These are phyloP conservation scores for Drosophila parabipectinata DNA, from an alignment of 1,140 invertebrate species.

Conservation along the genomic window DNA sequence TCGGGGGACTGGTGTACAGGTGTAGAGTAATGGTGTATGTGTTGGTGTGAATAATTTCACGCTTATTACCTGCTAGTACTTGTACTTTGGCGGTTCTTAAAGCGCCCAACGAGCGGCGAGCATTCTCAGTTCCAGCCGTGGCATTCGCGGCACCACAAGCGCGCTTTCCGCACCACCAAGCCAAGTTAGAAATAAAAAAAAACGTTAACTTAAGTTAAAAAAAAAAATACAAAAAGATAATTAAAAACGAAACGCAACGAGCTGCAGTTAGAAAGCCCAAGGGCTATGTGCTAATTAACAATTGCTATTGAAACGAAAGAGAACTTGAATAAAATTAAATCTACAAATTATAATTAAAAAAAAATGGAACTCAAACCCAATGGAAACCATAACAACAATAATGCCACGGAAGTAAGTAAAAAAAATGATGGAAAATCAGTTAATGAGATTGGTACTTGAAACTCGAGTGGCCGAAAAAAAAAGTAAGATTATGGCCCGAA, in stretches of 20 bases:
- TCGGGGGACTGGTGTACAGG: background rate
- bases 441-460: conserved; percentile 27
- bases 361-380: conserved; percentile 5
- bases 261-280: background rate
- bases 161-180: conserved; percentile 37
- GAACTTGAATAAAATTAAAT: background rate
- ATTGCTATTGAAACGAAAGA: background rate
- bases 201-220: too few species aligned
- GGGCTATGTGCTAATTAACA: conserved; percentile 6
- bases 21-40: background rate
- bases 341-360: background rate
- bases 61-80: conserved; percentile 53
- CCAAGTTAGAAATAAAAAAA: background rate
- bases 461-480: conserved; percentile 16
- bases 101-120: conserved; percentile 48
- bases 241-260: background rate
- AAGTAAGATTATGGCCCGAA: background rate
- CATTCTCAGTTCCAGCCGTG: conserved; percentile 71
- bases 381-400: background rate
- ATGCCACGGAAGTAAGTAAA: conserved; percentile 26
- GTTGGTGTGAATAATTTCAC: conserved; percentile 55
- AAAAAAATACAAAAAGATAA: background rate
- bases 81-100: conserved; percentile 69
- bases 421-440: conserved; percentile 5
- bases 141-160: conserved; percentile 71